Evolutionary conservation across 1,140 invertebrate genomes (phyloP), one percentile per base, ranked within the genome.

Genomic region (Octopus sinensis): DNA sequence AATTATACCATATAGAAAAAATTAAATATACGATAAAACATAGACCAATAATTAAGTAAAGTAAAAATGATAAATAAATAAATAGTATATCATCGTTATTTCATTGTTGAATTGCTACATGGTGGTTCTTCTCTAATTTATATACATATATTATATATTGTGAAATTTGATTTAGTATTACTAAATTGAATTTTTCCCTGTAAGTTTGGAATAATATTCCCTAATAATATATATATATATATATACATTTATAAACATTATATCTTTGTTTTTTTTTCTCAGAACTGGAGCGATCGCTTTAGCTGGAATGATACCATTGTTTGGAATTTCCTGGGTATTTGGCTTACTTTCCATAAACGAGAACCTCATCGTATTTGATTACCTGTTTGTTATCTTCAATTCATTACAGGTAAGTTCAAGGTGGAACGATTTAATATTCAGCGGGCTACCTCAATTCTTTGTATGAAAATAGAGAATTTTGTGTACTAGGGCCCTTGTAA

Each of bases 301-400:
- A 43, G 30, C 30, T 3, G 30, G 30, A 43, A 43, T 43, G 30
- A 43, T 86, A 4, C 88, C 87, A 5, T 84, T 93, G 3, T 86
- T 93, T 0, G 92, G 92, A 12, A 84, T 93, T 4, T 92, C 92
- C 0, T 93, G 92, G 92, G 86, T 92, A 1, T 90, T 92, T 79
- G 92, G 92, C 6, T 86, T 92, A 5, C 85, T 92, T 23, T 90
- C 92, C 6, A 88, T 93, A 17, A 92, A 91, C 81, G 83, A 90
- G 76, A 85, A 86, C 5, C 83, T 89, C 51, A 81, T 92, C 0
- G 84, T 90, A 17, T 92, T 92, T 83, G 90, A 92, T 79, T 93
- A 93, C 83, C 81, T 93, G 17, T 93, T 92, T 86, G 91, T 92
- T 79, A 84, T 92, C 10, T 86, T 89, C 68, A 93, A 92, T 84